phyloP scores from a whole-genome alignment of 2,888 invertebrate species.

The Melolontha melolontha region DNA sequence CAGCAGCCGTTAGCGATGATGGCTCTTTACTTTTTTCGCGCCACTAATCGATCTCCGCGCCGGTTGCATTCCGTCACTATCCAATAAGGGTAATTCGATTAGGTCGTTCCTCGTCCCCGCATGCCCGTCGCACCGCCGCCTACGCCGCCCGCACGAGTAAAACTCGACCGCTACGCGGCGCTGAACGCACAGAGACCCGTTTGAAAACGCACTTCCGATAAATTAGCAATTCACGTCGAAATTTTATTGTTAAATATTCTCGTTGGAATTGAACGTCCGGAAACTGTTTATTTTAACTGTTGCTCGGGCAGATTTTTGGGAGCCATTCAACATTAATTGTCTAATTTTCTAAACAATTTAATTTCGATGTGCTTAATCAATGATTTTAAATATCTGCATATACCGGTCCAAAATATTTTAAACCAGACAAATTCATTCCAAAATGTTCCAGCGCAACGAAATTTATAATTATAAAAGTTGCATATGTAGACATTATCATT shows the following conservation, averaged over 20 bases:
- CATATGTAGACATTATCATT: no score
- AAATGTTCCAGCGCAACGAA: no score
- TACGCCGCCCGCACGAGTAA: background rate
- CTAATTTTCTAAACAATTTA: no score
- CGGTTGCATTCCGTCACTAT: constrained; percentile 44
- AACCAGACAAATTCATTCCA: no score
- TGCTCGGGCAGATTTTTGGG: background rate
- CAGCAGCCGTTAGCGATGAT: constrained; percentile 3
- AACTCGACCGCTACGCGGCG: background rate
- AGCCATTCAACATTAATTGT: no score
- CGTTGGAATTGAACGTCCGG: background rate
- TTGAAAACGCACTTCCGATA: constrained; percentile 4
- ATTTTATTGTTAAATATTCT: constrained; percentile 18
- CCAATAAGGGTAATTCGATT: constrained; percentile 45
- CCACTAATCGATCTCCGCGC: constrained; percentile 42
- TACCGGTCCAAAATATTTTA: no score
- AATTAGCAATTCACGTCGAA: background rate
- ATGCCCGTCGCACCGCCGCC: background rate
- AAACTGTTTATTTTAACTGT: constrained; percentile 15
- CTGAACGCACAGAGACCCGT: background rate
- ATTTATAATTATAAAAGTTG: no score
- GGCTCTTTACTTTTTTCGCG: constrained; percentile 41
- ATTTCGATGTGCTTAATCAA: no score
- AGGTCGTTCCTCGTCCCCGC: constrained; percentile 28
- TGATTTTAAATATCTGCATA: no score